Evolutionary conservation across 2,888 invertebrate species (phyloP), one percentile per base, ranked within the genome.

Genomic region (Ophraella communa): DNA sequence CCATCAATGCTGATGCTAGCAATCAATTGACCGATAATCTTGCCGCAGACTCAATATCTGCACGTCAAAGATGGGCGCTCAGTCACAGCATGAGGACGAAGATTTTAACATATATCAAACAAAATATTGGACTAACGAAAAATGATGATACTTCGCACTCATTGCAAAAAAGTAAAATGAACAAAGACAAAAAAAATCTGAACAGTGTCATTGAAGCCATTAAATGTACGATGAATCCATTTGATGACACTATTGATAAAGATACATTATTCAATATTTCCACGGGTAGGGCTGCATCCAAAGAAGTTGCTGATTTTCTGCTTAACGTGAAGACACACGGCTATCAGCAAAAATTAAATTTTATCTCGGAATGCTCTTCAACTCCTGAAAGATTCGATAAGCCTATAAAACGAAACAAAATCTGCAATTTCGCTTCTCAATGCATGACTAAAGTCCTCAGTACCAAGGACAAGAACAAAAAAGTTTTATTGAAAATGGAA

Each of bases 201-300:
- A 11, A 62, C 3, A 71, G 55, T 63, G 73, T 74, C 11, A 68
- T 72, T 66, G 59, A 70, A 56, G 59, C 71, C 18, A 70, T 74
- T 10, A 71, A 66, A 67, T 24, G 63, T 7, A 66, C 62, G 17
- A 52, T 74, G 59, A 74, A 74, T 71, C 76, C 74, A 5, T 76
- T 76, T 53, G 58, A 53, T 68, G 59, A 67, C 1, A 49, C 8
- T 8, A 62, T 74, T 33, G 71, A 73, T 52, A 62, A 65, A 68
- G 53, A 70, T 51, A 30, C 23, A 42, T 68, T 75, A 45, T 76
- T 75, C 23, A 75, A 76, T 14, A 64, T 77, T 72, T 77, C 75
- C 24, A 77, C 77, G 33, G 76, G 78, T 54, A 76, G 75, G 66
- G 75, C 76, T 39, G 76, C 76, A 61, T 75, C 74, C 35, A 4